Evolutionary conservation across 2,888 invertebrate genomes (phyloP), one percentile per base, ranked within the genome.

Genomic region (Melanophora roralis): DNA sequence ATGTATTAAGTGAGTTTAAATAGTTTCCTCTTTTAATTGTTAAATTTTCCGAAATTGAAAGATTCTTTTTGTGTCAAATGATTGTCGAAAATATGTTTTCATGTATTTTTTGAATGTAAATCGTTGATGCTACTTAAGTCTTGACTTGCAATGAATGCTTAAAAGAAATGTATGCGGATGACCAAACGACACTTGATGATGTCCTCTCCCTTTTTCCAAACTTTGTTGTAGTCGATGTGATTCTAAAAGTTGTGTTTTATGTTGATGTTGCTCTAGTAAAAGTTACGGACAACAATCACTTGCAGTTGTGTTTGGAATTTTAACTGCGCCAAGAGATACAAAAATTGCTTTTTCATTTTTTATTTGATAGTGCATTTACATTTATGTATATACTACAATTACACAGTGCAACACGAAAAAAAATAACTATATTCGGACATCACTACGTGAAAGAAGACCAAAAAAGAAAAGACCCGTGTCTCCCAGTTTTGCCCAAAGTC

Each of bases 181-280:
- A 79, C 79, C 79, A 71, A 45, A 65, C 53, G 64, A 78, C 74
- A 78, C 74, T 78, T 73, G 68, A 68, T 62, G 73, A 49, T 72
- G 57, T 60, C 51, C 53, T n/a, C 45, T n/a, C n/a, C n/a, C n/a
- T n/a, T 4, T 36, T 6, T 32, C 21, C 19, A 12, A 8, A n/a
- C 2, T 21, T 23, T 65, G 21, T n/a, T 65, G 19, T 45, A 16
- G 4, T 36, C n/a, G n/a, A n/a, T n/a, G n/a, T n/a, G n/a, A n/a
- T n/a, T n/a, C n/a, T n/a, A 72, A 32, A 40, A 38, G 32, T 16
- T 27, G 51, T 47, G 55, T 68, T 59, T 47, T 59, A 27, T 16
- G n/a, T 36, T 68, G 19, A n/a, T 59, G 14, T 69, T 57, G 14
- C 34, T 40, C 19, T 36, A 27, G 38, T 4, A 49, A 73, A 36